Evolutionary conservation across 2,797 vertebrate genomes (phyloP), one percentile per base, ranked within the genome.

Genomic region (Hemibagrus guttatus): DNA sequence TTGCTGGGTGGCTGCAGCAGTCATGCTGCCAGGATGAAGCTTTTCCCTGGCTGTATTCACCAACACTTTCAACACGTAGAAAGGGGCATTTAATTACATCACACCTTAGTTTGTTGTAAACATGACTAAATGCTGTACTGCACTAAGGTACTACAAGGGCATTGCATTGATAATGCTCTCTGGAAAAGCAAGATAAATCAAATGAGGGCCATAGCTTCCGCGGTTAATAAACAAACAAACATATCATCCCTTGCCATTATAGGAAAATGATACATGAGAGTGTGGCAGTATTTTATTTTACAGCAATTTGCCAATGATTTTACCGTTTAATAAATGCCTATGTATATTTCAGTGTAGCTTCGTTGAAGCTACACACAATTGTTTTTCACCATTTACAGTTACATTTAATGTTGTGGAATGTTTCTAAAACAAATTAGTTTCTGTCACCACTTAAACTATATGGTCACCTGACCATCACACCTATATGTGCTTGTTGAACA

Each of bases 11-110:
- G 93, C 93, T 93, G 89, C 92, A 92, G 92, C 88, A 93, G 92
- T 94, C 94, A 94, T 94, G 91, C 93, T 92, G 89, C 94, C 94
- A 94, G 95, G 92, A 94, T 83, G 80, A 91, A 93, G 91, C 93
- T 93, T 94, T 94, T 95, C 88, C 63, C 93, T 94, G 93, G 93
- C 93, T 93, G 75, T 54, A 23, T 74, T 79, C 23, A 63, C 74
- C 72, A 84, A 56, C 78, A 56, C 58, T 74, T 63, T 52, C n/a
- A 84, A 39, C 63, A 75, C 56, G 76, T 59, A 52, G 49, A 87
- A 87, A 69, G 26, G 17, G 54, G 28, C 59, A 74, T 85, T 71
- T 63, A 46, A 81, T 85, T 75, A 90, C 31, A 81, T 59, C 52
- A 72, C 19, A 86, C 46, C 63, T 84, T 68, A 58, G 54, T 17